Conservation (phyloP, 2,113 vertebrate species). For the Mandrillus leucophaeus region DNA sequence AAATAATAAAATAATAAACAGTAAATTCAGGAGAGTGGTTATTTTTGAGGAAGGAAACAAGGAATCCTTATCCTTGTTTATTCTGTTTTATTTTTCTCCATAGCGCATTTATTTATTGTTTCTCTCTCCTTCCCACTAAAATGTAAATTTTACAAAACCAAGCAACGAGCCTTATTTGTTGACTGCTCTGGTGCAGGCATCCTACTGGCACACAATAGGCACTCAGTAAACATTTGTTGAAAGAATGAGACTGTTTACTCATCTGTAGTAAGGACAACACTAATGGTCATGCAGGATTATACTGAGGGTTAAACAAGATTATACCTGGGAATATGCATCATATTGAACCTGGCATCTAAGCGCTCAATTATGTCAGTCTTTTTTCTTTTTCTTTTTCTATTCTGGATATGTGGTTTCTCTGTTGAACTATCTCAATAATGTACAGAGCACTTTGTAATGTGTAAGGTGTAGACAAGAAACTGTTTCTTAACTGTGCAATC, state of each 20-base stretch:
- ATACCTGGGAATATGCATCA: neutral
- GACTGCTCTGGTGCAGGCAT: neutral
- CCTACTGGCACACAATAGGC: neutral
- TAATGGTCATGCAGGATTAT: neutral
- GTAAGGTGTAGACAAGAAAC: neutral
- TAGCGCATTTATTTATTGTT: neutral
- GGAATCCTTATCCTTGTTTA: neutral
- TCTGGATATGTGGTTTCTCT: neutral
- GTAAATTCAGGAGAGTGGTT: neutral
- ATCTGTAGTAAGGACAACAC: neutral
- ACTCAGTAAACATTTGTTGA: neutral
- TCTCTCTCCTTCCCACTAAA: neutral
- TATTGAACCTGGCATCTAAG: neutral
- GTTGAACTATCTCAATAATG: neutral
- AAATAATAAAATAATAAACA: neutral
- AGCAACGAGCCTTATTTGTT: neutral
- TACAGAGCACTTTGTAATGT: neutral
- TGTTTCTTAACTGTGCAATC: neutral
- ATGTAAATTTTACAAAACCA: conserved; percentile 20
- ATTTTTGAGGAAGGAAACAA: neutral
- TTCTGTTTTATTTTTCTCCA: neutral
- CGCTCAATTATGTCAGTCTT: neutral
- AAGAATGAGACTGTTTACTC: neutral
- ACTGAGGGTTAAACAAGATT: neutral
- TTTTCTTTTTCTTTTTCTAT: neutral